Conservation (phyloP, 1,140 invertebrate species). For the Mercenaria mercenaria region DNA sequence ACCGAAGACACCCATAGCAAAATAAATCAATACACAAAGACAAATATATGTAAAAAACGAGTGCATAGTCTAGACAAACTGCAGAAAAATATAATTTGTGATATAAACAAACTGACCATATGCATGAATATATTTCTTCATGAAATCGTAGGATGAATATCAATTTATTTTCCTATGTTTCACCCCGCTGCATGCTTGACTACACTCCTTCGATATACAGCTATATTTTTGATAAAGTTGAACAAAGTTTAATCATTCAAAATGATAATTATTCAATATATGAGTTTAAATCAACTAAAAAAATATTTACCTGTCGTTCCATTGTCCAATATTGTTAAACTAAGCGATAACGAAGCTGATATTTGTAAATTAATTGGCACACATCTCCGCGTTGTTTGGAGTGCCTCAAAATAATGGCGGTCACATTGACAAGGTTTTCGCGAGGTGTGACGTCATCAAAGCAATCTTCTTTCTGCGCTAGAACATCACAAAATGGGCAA, state of each 20-base stretch:
- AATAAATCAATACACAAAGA: slow-evolving; percentile 30
- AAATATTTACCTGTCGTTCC: slow-evolving; percentile 56
- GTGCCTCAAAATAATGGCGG: slow-evolving; percentile 63
- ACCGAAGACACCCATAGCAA: slow-evolving; percentile 38
- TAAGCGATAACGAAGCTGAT: not conserved
- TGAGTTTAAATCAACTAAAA: slow-evolving; percentile 3
- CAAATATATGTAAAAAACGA: not conserved
- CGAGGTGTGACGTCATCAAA: slow-evolving; percentile 46
- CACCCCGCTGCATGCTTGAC: slow-evolving; percentile 50
- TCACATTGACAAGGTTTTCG: slow-evolving; percentile 59
- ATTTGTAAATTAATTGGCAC: slow-evolving; percentile 25
- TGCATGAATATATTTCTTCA: not conserved
- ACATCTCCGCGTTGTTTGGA: slow-evolving; percentile 50
- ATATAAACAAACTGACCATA: not conserved
- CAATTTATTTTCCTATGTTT: slow-evolving; percentile 3
- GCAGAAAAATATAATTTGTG: not conserved
- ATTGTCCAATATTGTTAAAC: not conserved
- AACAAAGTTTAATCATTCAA: slow-evolving; percentile 31
- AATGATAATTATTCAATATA: not conserved
- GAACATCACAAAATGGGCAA: slow-evolving; percentile 31
- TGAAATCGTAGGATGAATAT: not conserved
- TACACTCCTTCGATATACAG: slow-evolving; percentile 28
- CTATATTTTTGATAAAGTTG: slow-evolving; percentile 27
- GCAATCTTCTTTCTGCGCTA: slow-evolving; percentile 23
- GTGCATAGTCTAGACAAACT: not conserved